Evolutionary conservation across 2,113 vertebrate species (phyloP).

Genomic region (Thamnaconus septentrionalis): DNA sequence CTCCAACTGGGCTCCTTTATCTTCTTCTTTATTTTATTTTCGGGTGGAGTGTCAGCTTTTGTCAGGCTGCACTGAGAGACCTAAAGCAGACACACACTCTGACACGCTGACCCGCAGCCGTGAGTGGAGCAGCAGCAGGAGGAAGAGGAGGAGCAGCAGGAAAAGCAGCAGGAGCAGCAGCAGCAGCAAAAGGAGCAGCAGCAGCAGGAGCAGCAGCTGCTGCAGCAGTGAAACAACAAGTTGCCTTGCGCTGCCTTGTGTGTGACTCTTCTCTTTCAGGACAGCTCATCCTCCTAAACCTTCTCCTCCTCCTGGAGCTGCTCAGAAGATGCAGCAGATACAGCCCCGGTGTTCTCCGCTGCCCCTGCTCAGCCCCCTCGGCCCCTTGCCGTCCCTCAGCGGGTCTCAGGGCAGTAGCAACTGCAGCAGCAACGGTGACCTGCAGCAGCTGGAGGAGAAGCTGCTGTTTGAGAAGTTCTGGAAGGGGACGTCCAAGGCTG

Average conservation of each 20-base stretch:
- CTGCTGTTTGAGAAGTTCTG: constrained; percentile 99
- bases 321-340: constrained; percentile 25
- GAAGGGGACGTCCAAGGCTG: constrained; percentile 95
- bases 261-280: too few relatives aligned
- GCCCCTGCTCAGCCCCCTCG: neutral
- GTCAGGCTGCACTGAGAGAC: constrained; percentile 40
- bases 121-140: constrained; percentile 13
- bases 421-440: too few relatives aligned
- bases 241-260: neutral
- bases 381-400: constrained; percentile 34
- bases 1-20: constrained; percentile 24
- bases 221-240: neutral
- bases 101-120: constrained; percentile 59
- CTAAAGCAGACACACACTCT: constrained; percentile 48
- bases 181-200: too few relatives aligned
- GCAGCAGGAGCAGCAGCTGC: too few relatives aligned
- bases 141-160: too few relatives aligned
- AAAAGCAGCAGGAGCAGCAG: neutral
- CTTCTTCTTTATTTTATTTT: too few relatives aligned
- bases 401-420: constrained; percentile 15
- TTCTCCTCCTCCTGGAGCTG: constrained; percentile 43
- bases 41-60: constrained; percentile 59
- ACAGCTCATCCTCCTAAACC: too few relatives aligned
- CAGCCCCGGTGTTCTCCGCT: constrained; percentile 42
- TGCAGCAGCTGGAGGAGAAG: constrained; percentile 82